A percentile compares a stretch with the other conserved stretches of the same genome.
phyloP scores from a whole-genome alignment of 2,888 invertebrate species.

The Rhagonycha fulva region DNA sequence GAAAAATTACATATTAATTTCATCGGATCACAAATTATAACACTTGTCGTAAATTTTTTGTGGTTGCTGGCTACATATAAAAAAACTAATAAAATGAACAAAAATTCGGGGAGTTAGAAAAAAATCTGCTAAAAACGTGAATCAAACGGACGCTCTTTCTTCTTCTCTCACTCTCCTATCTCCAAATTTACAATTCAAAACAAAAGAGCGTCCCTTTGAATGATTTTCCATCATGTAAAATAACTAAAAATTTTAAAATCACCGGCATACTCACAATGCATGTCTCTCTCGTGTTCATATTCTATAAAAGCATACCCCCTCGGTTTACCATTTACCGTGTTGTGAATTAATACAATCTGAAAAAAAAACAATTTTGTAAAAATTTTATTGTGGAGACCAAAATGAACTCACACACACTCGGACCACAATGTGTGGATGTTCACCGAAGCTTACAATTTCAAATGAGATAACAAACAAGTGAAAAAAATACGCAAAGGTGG shows the following conservation, averaged over 20 bases:
- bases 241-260: background rate
- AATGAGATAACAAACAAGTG: conserved; percentile 15
- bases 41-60: conserved; percentile 37
- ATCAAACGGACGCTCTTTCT: conserved; percentile 1
- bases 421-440: no score
- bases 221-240: background rate
- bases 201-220: conserved; percentile 13
- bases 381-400: background rate
- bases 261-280: conserved; percentile 90
- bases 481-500: conserved; percentile 15
- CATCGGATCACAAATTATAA: conserved; percentile 47
- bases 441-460: conserved; percentile 19
- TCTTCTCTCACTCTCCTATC: background rate
- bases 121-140: background rate
- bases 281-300: conserved; percentile 98
- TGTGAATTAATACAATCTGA: conserved; percentile 87
- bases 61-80: conserved; percentile 56
- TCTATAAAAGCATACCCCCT: conserved; percentile 99
- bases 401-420: no score
- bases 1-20: conserved; percentile 63
- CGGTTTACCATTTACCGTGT: conserved; percentile 88
- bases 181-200: background rate
- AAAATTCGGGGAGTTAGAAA: background rate
- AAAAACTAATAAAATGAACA: conserved; percentile 46
- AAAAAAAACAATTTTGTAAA: conserved; percentile 46